Evolutionary conservation across 2,113 vertebrate species (phyloP).

Genomic region (Polypterus bichir): DNA sequence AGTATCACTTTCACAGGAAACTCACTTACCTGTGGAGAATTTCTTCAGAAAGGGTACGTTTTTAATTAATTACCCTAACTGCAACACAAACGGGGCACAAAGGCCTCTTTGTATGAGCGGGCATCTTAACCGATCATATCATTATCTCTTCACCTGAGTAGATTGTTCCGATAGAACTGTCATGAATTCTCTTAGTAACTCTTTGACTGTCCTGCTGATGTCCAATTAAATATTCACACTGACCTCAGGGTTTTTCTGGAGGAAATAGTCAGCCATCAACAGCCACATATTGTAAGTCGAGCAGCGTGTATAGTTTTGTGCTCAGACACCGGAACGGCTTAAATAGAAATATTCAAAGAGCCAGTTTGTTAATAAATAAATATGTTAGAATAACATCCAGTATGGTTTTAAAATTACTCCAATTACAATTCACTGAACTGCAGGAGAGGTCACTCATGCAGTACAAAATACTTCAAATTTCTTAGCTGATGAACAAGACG

Average conservation of each 20-base stretch:
- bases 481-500: no score
- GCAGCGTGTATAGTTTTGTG: no score
- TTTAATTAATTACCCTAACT: constrained; percentile 44
- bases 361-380: no score
- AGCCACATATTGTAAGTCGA: no score
- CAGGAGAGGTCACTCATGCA: no score
- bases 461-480: no score
- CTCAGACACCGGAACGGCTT: no score
- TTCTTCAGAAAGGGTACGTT: constrained; percentile 26
- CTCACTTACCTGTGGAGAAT: constrained; percentile 27
- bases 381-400: no score
- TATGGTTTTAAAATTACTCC: no score
- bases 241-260: background rate
- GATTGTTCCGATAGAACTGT: background rate
- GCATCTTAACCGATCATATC: constrained; percentile 1
- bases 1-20: constrained; percentile 26
- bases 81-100: constrained; percentile 36
- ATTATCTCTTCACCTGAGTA: constrained; percentile 19
- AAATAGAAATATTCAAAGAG: no score
- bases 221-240: background rate
- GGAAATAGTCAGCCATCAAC: no score
- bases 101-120: constrained; percentile 28
- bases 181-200: background rate
- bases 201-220: background rate
- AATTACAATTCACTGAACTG: no score